phyloP scores from a whole-genome alignment of 2,888 invertebrate species.

The Panzeria rudis region DNA sequence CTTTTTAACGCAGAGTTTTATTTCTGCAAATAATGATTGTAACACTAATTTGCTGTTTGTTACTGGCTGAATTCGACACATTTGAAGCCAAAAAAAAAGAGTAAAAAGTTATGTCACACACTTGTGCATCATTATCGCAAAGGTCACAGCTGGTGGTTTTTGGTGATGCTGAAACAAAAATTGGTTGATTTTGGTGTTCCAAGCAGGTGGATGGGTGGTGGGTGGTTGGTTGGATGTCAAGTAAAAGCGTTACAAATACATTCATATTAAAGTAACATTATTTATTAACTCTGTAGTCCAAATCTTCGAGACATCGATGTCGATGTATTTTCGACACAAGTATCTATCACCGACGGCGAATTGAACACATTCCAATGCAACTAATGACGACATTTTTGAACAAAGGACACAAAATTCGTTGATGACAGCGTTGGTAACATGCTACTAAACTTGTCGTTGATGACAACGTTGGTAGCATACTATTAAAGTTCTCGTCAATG shows the following conservation, averaged over 20 bases:
- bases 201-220: slow-evolving; percentile 55
- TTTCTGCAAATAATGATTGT: slow-evolving; percentile 63
- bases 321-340: too few species aligned
- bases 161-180: slow-evolving; percentile 37
- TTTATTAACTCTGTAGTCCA: too few species aligned
- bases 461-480: too few species aligned
- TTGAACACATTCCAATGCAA: too few species aligned
- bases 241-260: slow-evolving; percentile 1
- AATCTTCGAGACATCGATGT: too few species aligned
- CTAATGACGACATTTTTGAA: too few species aligned
- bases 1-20: slow-evolving; percentile 2
- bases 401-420: too few species aligned
- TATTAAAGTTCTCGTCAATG: too few species aligned
- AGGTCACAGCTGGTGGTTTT: slow-evolving; percentile 73
- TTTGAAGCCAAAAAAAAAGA: slow-evolving; percentile 38
- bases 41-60: slow-evolving; percentile 57
- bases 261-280: slow-evolving; percentile 11
- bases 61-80: slow-evolving; percentile 43
- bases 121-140: slow-evolving; percentile 81
- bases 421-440: too few species aligned
- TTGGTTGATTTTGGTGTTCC: neutral
- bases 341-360: too few species aligned
- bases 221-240: neutral
- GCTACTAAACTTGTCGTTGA: too few species aligned
- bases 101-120: slow-evolving; percentile 79